Evolutionary conservation across 2,113 vertebrate genomes (phyloP).

Genomic region (Apus apus): DNA sequence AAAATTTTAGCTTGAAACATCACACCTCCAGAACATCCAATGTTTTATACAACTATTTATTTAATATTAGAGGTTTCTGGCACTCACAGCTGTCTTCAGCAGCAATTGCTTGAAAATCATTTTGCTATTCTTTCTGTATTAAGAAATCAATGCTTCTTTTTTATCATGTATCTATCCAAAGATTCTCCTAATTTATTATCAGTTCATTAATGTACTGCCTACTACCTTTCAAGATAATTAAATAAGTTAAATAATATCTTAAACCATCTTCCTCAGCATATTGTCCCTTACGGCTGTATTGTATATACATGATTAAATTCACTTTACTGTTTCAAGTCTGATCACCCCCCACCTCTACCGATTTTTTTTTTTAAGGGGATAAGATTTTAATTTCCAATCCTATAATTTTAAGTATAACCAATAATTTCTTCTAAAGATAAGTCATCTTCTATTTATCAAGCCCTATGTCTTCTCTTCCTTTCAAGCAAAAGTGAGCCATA

Average conservation of each 20-base stretch:
- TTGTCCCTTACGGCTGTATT: conserved; percentile 27
- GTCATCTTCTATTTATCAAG: background rate
- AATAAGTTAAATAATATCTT: conserved; percentile 64
- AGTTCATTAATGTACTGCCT: conserved; percentile 67
- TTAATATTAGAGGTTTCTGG: background rate
- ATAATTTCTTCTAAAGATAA: background rate
- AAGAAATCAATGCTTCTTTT: conserved; percentile 63
- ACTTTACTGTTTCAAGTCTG: conserved; percentile 39
- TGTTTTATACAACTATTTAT: background rate
- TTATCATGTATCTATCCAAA: conserved; percentile 61
- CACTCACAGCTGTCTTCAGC: background rate
- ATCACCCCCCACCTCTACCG: conserved; percentile 35
- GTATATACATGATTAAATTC: conserved; percentile 43
- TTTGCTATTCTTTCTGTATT: conserved; percentile 59
- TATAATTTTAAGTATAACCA: conserved; percentile 4
- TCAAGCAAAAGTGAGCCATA: background rate
- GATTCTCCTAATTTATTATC: conserved; percentile 62
- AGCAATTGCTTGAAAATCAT: conserved; percentile 30
- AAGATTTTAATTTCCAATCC: conserved; percentile 1
- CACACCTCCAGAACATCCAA: background rate
- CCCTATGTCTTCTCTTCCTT: background rate
- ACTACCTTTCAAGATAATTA: conserved; percentile 67
- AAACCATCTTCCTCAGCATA: conserved; percentile 64
- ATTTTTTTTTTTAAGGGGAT: background rate
- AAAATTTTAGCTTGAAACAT: background rate